Percentiles rank a stretch among this genome's conserved stretches.
phyloP scores from a whole-genome alignment of 2,888 invertebrate species.

The Dioctria linearis region DNA sequence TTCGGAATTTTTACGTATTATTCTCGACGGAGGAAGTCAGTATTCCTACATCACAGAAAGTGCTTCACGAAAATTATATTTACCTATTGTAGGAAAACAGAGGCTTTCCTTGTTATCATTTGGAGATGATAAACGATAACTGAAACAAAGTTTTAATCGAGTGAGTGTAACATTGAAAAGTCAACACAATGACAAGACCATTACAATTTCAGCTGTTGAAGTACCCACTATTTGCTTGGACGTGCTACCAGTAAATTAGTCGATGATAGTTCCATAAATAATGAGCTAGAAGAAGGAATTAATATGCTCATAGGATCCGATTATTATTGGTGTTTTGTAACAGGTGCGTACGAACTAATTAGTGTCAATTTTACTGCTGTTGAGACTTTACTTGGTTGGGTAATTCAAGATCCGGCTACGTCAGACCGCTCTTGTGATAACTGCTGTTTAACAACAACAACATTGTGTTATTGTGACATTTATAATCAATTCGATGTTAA shows the following conservation, averaged over 20 bases:
- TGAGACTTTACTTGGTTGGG: slow-evolving; percentile 27
- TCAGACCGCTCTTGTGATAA: neutral
- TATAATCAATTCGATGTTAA: no score
- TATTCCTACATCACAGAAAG: no score
- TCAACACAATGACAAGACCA: neutral
- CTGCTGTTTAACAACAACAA: neutral
- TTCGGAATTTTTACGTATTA: no score
- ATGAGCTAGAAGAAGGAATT: slow-evolving; percentile 22
- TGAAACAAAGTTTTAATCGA: no score
- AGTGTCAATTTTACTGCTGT: slow-evolving; percentile 3
- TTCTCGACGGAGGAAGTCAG: no score
- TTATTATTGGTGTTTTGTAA: slow-evolving; percentile 13
- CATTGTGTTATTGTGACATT: neutral
- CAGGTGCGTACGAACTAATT: slow-evolving; percentile 11
- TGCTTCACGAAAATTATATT: no score
- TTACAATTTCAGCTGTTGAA: slow-evolving; percentile 1
- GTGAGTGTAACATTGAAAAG: no score
- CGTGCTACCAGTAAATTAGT: neutral
- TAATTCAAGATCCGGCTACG: slow-evolving; percentile 18
- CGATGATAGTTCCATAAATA: neutral
- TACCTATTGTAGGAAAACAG: no score
- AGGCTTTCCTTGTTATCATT: no score
- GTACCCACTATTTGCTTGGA: slow-evolving; percentile 30
- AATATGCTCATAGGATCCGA: slow-evolving; percentile 22
- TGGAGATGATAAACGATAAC: no score